Evolutionary conservation across 2,113 vertebrate species (phyloP), one percentile per base, ranked within the genome.

Genomic region (Cromileptes altivelis): DNA sequence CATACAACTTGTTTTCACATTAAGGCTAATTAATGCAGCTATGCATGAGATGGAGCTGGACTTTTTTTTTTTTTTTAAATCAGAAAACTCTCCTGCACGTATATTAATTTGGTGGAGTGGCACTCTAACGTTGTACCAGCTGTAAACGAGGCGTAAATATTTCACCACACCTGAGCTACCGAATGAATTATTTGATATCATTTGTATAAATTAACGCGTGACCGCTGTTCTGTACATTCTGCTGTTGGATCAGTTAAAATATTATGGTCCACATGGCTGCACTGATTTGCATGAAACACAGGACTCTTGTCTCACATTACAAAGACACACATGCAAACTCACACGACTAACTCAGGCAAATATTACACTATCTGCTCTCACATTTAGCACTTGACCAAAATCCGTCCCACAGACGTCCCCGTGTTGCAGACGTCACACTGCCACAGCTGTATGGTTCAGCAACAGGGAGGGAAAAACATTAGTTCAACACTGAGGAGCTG

Each of bases 371-470:
- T 67, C 61, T 69, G 56, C 65, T 75, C 63, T 83, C 80, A 87
- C 67, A 74, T 85, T 73, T 64, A 75, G 42, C 62, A 85, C 77
- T 84, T 75, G 81, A 85, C 81, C 81, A 65, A 89, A 90, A 85
- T 80, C 80, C 52, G 37, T 86, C 89, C 85, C 33, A 37, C 53
- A 85, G 75, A 82, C 1, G 50, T 81, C 61, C 68, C 78, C 47
- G 60, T 56, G 57, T 52, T 45, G 70, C 73, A 83, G 70, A 61
- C 60, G n/a, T 84, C 37, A 82, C 69, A 74, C 78, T 57, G 78
- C 65, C 63, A 74, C 80, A 78, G 73, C 60, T 69, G 55, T 30
- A 74, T 56, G 63, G 65, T 75, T 79, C 53, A 61, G 82, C 73
- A 77, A 70, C 78, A 84, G 45, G 49, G 53, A 82, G 71, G 82